A percentile compares a stretch with the other conserved stretches of the same genome.
phyloP scores from a whole-genome alignment of 2,888 invertebrate genomes.

The Drosophila macrospina region DNA sequence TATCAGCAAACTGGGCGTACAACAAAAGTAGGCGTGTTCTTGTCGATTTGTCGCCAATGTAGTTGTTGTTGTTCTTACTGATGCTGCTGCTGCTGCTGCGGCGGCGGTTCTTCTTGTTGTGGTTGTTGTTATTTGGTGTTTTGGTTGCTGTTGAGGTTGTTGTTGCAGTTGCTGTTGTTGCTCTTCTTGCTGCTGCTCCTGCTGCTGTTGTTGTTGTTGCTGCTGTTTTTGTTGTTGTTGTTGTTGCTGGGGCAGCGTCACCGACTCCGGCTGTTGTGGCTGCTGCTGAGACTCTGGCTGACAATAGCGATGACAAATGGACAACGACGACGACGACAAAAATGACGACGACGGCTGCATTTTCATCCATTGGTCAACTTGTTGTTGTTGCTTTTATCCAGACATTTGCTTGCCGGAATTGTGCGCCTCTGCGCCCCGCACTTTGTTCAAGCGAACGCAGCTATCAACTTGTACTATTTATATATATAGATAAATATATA shows the following conservation, averaged over 20 bases:
- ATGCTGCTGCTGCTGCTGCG: constrained; percentile 8
- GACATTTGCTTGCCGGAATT: constrained; percentile 78
- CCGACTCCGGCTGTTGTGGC: constrained; percentile 39
- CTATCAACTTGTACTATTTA: constrained; percentile 7
- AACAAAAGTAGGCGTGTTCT: constrained; percentile 33
- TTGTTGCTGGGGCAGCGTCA: constrained; percentile 33
- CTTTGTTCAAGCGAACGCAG: neutral
- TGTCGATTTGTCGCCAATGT: constrained; percentile 7
- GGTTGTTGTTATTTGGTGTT: constrained; percentile 14
- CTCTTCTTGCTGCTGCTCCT: constrained; percentile 29
- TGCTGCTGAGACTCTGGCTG: constrained; percentile 51
- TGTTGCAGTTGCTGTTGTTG: constrained; percentile 30
- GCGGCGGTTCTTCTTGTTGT: constrained; percentile 2
- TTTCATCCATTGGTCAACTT: constrained; percentile 83
- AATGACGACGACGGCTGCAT: constrained; percentile 82
- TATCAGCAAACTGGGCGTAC: constrained; percentile 21
- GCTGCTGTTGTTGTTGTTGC: constrained; percentile 13
- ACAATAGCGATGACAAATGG: constrained; percentile 80
- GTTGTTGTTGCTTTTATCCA: constrained; percentile 69
- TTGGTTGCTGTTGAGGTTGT: constrained; percentile 24
- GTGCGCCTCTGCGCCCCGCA: constrained; percentile 35
- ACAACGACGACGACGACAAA: constrained; percentile 80
- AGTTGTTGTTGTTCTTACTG: neutral
- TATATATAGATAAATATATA: neutral
- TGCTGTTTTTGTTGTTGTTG: constrained; percentile 27